Evolutionary conservation across 2,113 vertebrate species (phyloP).

Genomic region (Malurus melanocephalus): DNA sequence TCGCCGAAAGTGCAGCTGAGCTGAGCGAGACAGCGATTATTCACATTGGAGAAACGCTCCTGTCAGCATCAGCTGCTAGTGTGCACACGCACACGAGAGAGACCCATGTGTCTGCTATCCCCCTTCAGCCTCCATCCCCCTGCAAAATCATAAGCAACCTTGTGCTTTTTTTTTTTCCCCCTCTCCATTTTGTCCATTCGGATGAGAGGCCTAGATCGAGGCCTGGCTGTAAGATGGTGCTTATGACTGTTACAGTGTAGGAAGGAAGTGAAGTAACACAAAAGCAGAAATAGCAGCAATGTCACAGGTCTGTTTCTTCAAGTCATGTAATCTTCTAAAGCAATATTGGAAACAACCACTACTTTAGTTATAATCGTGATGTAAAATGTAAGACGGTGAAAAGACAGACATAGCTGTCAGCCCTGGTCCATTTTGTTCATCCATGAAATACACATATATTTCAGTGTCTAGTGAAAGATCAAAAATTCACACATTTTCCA

Average conservation of each 20-base stretch:
- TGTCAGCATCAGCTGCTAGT: not conserved
- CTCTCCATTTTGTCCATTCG: rapidly evolving
- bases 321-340: not conserved
- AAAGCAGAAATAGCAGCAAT: constrained; percentile 20
- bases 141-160: not conserved
- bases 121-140: too few species aligned
- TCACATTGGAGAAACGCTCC: not conserved
- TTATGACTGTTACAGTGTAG: not conserved
- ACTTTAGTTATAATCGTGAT: not conserved
- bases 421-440: not conserved
- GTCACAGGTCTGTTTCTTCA: constrained; percentile 38
- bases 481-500: not conserved
- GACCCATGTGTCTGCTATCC: rapidly evolving
- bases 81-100: rapidly evolving
- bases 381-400: not conserved
- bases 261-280: constrained; percentile 49
- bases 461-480: not conserved
- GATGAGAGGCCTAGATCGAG: not conserved
- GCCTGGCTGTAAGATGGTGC: not conserved
- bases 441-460: not conserved
- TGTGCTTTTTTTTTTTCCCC: not conserved
- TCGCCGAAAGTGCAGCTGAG: not conserved
- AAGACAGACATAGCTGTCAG: not conserved
- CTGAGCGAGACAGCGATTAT: rapidly evolving
- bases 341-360: not conserved